Percentiles rank a stretch among this genome's conserved stretches.
These are phyloP conservation scores for Achatina immaculata DNA, from an alignment of 1,140 invertebrate species.

Conservation along the genomic window DNA sequence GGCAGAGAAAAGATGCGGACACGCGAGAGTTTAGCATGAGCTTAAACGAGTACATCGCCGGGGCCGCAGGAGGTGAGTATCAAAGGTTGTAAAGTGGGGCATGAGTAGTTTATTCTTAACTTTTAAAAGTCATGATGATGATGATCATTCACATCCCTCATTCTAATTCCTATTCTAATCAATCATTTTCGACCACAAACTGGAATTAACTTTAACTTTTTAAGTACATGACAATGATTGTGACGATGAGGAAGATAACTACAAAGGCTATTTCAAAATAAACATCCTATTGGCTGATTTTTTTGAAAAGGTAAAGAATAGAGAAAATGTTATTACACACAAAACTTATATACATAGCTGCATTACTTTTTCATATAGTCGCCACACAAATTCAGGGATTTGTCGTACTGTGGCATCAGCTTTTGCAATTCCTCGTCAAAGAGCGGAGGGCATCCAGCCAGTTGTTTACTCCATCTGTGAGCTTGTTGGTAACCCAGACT, in stretches of 20 bases:
- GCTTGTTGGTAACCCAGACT: too few species aligned
- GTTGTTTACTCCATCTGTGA: too few species aligned
- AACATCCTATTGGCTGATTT: too few species aligned
- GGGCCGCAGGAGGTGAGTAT: constrained; percentile 19
- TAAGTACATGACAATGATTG: neutral
- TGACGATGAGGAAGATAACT: neutral
- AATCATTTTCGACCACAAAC: neutral
- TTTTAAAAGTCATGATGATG: neutral
- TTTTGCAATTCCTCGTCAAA: too few species aligned
- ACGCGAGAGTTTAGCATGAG: neutral
- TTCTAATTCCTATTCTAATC: neutral
- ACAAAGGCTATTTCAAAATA: too few species aligned
- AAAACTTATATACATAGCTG: too few species aligned
- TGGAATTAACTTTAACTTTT: neutral
- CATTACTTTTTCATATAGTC: too few species aligned
- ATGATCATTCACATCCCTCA: neutral
- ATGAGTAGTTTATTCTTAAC: neutral
- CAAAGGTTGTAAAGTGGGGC: neutral
- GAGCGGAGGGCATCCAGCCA: too few species aligned
- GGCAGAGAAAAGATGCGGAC: neutral
- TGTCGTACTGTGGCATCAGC: too few species aligned
- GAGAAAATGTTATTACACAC: too few species aligned
- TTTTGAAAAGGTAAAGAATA: too few species aligned
- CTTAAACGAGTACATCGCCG: constrained; percentile 28
- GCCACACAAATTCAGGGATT: too few species aligned